Evolutionary conservation across 2,113 vertebrate species (phyloP), one percentile per base, ranked within the genome.

Genomic region (Calyptomena viridis): DNA sequence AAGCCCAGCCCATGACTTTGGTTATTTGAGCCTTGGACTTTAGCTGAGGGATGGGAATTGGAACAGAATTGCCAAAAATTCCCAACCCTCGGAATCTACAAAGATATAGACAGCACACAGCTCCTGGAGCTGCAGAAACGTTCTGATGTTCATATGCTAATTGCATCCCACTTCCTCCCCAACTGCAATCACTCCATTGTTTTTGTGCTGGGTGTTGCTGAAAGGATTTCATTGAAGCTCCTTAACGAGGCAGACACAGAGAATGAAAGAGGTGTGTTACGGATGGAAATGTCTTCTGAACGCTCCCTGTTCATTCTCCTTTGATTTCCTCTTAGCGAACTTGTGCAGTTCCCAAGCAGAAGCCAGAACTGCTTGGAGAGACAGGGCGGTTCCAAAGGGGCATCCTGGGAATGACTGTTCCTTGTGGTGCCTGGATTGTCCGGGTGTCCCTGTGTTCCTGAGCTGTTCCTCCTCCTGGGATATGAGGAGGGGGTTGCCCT

Each of bases 171-270:
- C 92, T 44, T 90, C 93, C 80, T 97, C 84, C 90, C 91, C 97
- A 96, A 91, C 93, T 31, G 96, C 94, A 98, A 97, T 95, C 93
- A 96, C 96, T 94, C 79, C 96, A 81, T 89, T 95, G 95, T 88
- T 94, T 71, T 69, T 93, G 75, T 60, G 79, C 91, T 77, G 21
- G 5, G 84, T 46, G 67, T 33, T 66, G 63, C 25, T 94, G 83
- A 88, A 88, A 94, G 91, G 92, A 73, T 50, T 84, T 76, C 76
- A 25, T 19, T 88, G 95, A 93, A 85, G 73, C 64, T 86, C 79
- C 53, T 55, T 96, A 85, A 91, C n/a, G 94, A 97, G 93, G 62
- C 91, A 76, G 94, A 31, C 81, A 40, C 8, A 8, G 79, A 56
- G 84, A 87, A 77, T 35, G 75, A 59, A 40, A 46, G 82, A 94